phyloP scores from a whole-genome alignment of 1,140 invertebrate species.

The Riptortus pedestris region DNA sequence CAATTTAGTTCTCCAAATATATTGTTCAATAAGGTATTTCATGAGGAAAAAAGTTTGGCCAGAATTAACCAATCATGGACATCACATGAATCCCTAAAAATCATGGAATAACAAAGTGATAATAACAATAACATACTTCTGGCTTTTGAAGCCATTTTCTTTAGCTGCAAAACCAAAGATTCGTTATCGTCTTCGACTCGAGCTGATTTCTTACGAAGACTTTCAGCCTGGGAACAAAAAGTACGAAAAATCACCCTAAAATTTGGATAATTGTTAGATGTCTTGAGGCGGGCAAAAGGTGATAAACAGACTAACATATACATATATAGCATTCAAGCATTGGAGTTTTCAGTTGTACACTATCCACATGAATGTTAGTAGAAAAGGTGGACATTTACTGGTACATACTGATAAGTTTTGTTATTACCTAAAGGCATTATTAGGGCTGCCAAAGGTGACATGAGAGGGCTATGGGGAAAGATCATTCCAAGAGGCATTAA shows the following conservation, averaged over 20 bases:
- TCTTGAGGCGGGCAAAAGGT: background rate
- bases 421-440: slow-evolving; percentile 34
- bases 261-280: background rate
- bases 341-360: background rate
- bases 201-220: slow-evolving; percentile 71
- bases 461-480: slow-evolving; percentile 28
- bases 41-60: no score
- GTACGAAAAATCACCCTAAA: slow-evolving; percentile 7
- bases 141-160: slow-evolving; percentile 81
- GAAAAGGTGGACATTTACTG: background rate
- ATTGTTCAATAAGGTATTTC: background rate
- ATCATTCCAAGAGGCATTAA: slow-evolving; percentile 25
- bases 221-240: slow-evolving; percentile 56
- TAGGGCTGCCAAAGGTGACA: slow-evolving; percentile 36
- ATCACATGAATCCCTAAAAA: slow-evolving; percentile 9
- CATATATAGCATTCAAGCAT: slow-evolving; percentile 7
- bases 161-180: slow-evolving; percentile 78
- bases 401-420: background rate
- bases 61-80: no score
- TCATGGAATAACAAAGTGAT: slow-evolving; percentile 10
- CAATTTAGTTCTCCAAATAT: background rate
- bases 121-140: slow-evolving; percentile 49
- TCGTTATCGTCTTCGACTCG: slow-evolving; percentile 90
- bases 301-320: slow-evolving; percentile 7
- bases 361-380: slow-evolving; percentile 13